Evolutionary conservation across 2,113 vertebrate species (phyloP).

Genomic region (Lepus timidus): DNA sequence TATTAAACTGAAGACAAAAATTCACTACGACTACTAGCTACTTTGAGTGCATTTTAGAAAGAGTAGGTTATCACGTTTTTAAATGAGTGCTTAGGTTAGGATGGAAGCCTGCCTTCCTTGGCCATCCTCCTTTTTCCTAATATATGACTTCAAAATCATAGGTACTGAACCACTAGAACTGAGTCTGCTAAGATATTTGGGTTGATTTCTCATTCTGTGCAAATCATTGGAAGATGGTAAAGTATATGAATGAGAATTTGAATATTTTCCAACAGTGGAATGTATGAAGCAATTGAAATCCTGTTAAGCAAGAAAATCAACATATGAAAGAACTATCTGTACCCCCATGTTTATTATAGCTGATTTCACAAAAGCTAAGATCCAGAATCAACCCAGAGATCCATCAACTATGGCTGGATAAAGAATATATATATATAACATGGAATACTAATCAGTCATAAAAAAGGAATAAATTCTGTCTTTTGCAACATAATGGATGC

Average conservation of each 20-base stretch:
- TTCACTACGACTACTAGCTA: neutral
- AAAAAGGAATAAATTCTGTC: too few relatives aligned
- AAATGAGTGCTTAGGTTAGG: neutral
- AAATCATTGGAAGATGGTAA: constrained; percentile 11
- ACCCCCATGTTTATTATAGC: too few relatives aligned
- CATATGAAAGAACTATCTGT: too few relatives aligned
- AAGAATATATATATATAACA: too few relatives aligned
- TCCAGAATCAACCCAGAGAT: too few relatives aligned
- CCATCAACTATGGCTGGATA: too few relatives aligned
- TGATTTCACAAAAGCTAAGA: too few relatives aligned
- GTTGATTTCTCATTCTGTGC: neutral
- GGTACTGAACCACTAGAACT: neutral
- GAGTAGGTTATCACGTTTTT: too few relatives aligned
- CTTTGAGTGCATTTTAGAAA: neutral
- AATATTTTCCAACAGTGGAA: constrained; percentile 56
- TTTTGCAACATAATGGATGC: too few relatives aligned
- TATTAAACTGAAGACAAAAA: neutral
- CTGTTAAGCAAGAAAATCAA: neutral
- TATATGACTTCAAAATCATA: neutral
- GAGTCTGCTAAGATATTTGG: neutral
- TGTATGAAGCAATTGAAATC: constrained; percentile 53
- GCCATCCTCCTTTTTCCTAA: neutral
- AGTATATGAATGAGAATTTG: constrained; percentile 11
- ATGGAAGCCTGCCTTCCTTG: neutral
- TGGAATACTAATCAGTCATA: too few relatives aligned